Evolutionary conservation across 2,797 vertebrate genomes (phyloP).

Genomic region (Acrossocheilus wenchowensis): DNA sequence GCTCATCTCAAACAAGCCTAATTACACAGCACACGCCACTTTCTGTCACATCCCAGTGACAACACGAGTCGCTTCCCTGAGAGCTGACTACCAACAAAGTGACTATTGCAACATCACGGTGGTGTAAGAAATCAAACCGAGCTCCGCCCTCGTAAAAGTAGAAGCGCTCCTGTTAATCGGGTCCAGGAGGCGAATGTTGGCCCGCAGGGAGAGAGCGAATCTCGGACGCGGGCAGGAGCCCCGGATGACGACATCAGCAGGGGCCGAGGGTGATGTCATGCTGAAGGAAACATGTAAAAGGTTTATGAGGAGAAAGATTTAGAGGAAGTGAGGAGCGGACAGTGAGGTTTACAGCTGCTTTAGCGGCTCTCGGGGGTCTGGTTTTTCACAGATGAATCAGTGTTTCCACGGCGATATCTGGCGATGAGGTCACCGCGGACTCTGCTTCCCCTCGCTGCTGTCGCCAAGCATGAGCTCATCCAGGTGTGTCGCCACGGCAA

Average conservation of each 20-base stretch:
- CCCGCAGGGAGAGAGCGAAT: background rate
- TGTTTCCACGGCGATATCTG: slow-evolving; percentile 81
- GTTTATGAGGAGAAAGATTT: slow-evolving; percentile 66
- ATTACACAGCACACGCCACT: background rate
- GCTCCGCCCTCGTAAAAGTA: background rate
- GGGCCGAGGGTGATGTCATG: slow-evolving; percentile 71
- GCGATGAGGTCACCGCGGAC: slow-evolving; percentile 76
- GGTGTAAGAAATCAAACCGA: background rate
- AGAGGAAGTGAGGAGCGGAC: slow-evolving; percentile 51
- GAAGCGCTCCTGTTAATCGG: background rate
- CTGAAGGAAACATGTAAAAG: slow-evolving; percentile 67
- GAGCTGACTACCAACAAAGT: background rate
- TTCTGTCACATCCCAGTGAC: background rate
- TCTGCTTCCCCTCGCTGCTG: slow-evolving; percentile 74
- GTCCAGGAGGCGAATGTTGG: background rate
- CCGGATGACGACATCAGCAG: slow-evolving; percentile 71
- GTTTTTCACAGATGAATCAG: slow-evolving; percentile 75
- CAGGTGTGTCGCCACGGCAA: slow-evolving; percentile 70
- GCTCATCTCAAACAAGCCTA: no score
- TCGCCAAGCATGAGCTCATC: slow-evolving; percentile 72
- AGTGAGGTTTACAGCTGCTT: slow-evolving; percentile 71
- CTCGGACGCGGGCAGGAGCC: background rate
- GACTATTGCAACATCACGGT: background rate
- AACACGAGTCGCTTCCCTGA: background rate
- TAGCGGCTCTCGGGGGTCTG: slow-evolving; percentile 67